Evolutionary conservation across 2,888 invertebrate species (phyloP), one percentile per base, ranked within the genome.

Genomic region (Agonopterix subpropinquella): DNA sequence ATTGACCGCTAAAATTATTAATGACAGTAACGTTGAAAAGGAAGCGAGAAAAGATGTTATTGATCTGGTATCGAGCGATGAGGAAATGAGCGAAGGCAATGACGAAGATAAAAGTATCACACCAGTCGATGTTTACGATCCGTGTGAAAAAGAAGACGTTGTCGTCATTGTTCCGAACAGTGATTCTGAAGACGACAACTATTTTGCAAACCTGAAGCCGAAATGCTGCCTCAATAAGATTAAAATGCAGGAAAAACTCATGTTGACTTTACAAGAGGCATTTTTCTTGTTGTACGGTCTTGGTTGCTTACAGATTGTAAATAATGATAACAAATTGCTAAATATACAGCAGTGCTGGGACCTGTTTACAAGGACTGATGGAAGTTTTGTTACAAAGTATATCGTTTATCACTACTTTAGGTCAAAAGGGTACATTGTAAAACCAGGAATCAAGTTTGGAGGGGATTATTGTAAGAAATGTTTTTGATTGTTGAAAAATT

Each of bases 361-460:
- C 8, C 62, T 89, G 41, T 94, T 94, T 66, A 72, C 73, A 46
- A 70, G 87, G 45, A 77, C 80, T 11, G 92, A 95, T 63, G 65
- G 74, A 11, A 77, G 89, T 53, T 96, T 96, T 80, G 55, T 91
- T 8, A 81, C 86, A 43, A 92, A 91, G 65, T 95, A 97, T 80
- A 90, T 94, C 36, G 93, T 92, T 0, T 98, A 97, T 77, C 92
- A 95, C 73, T 94, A 96, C 77, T 94, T 94, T 68, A 91, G 96
- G 60, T 91, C 94, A n/a, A 95, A 95, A 77, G 96, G 96, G 43
- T 98, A 97, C 95, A 90, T 97, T 50, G 95, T 97, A 0, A 96
- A 95, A 76, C 90, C 94, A 47, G 98, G 97, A 41, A 85, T 95
- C 1, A 96, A 97, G 77, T 98, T 94, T 90, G 97, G 97, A 45